phyloP scores from a whole-genome alignment of 2,888 invertebrate species.

The Catocala nupta region DNA sequence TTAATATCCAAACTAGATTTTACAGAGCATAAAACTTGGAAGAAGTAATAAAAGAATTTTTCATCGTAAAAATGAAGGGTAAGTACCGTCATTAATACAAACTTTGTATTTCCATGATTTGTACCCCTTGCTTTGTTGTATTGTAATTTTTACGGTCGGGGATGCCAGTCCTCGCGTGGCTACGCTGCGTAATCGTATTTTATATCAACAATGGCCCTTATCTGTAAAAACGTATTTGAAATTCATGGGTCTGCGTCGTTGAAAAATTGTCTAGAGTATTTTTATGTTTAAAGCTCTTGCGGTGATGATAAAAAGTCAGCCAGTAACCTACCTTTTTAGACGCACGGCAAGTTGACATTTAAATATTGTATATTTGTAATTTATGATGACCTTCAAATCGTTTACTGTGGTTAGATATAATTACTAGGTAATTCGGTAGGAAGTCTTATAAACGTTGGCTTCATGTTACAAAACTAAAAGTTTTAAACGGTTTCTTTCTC shows the following conservation, averaged over 20 bases:
- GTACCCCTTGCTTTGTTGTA: constrained; percentile 77
- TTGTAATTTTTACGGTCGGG: constrained; percentile 81
- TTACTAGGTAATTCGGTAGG: constrained; percentile 22
- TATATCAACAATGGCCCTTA: constrained; percentile 83
- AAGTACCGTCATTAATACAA: constrained; percentile 76
- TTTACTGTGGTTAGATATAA: constrained; percentile 41
- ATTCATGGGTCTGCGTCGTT: constrained; percentile 79
- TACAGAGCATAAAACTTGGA: constrained; percentile 60
- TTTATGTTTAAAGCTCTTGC: constrained; percentile 75
- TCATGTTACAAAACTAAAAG: constrained; percentile 45
- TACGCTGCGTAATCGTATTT: constrained; percentile 82
- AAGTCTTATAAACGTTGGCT: constrained; percentile 33
- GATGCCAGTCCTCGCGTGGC: constrained; percentile 79
- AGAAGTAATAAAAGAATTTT: constrained; percentile 66
- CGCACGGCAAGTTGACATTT: constrained; percentile 61
- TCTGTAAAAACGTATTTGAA: constrained; percentile 83
- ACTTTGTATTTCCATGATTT: constrained; percentile 81
- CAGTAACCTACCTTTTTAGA: constrained; percentile 59
- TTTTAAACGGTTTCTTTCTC: constrained; percentile 66
- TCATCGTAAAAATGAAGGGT: constrained; percentile 69
- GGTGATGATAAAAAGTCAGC: constrained; percentile 70
- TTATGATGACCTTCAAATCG: constrained; percentile 56
- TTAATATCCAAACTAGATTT: constrained; percentile 61
- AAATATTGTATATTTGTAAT: constrained; percentile 59
- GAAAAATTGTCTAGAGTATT: constrained; percentile 79